Conservation (phyloP, 2,888 invertebrate species). For the Thecophora atra region DNA sequence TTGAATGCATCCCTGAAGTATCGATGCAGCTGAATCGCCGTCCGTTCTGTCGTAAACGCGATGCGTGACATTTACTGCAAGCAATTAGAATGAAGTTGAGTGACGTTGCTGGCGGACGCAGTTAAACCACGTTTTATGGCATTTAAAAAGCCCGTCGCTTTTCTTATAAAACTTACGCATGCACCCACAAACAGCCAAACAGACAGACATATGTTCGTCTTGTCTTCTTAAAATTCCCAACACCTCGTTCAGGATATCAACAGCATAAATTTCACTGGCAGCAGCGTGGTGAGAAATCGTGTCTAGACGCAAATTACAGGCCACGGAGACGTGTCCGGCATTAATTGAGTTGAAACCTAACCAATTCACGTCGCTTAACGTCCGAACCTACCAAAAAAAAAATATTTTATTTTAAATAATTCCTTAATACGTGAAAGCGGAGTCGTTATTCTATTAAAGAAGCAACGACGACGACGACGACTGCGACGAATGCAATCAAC, state of each 20-base stretch:
- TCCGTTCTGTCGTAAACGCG: not conserved
- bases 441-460: not conserved
- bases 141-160: not conserved
- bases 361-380: not conserved
- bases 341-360: not conserved
- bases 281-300: conserved; percentile 1
- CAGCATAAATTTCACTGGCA: not conserved
- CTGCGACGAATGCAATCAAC: not conserved
- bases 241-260: not conserved
- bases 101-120: not conserved
- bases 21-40: too few relatives aligned
- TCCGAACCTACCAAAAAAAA: not conserved
- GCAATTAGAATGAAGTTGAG: conserved; percentile 5
- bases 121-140: not conserved
- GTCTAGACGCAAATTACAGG: conserved; percentile 5
- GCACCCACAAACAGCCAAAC: too few relatives aligned
- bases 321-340: not conserved
- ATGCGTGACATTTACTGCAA: not conserved
- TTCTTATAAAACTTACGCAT: too few relatives aligned
- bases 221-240: not conserved
- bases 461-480: not conserved
- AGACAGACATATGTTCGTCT: too few relatives aligned
- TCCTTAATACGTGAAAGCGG: too few relatives aligned
- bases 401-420: too few relatives aligned
- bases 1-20: conserved; percentile 46